Evolutionary conservation across 2,797 vertebrate species (phyloP).

Genomic region (Gallirallus australis): DNA sequence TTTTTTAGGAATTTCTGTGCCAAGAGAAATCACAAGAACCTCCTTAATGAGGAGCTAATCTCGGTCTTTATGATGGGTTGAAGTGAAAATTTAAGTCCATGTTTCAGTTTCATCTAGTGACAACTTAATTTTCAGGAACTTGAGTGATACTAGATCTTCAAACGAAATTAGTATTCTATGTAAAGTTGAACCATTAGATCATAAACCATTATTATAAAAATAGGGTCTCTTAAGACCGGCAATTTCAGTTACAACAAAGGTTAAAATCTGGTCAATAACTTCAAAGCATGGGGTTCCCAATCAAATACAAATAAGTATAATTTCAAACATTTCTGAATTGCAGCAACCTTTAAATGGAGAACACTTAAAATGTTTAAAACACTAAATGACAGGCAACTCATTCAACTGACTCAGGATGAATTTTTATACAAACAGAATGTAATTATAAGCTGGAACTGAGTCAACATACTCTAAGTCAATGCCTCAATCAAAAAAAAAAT

Average conservation of each 20-base stretch:
- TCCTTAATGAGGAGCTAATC: not conserved
- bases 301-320: not conserved
- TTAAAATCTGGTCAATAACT: not conserved
- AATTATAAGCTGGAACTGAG: conserved; percentile 18
- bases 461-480: not conserved
- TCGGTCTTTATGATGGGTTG: not conserved
- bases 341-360: not conserved
- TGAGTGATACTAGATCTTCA: not conserved
- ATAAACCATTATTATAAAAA: not conserved
- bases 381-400: not conserved
- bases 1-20: not conserved
- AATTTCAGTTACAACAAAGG: not conserved
- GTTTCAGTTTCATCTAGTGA: not conserved
- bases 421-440: conserved; percentile 10
- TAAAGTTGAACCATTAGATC: not conserved
- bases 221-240: not conserved
- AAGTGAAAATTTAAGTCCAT: not conserved
- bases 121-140: not conserved
- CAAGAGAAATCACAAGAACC: not conserved
- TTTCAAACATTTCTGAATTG: not conserved
- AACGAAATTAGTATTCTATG: not conserved
- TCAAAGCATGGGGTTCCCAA: not conserved
- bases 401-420: not conserved
- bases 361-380: not conserved
- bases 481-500: not conserved